Conservation (phyloP, 64 coral and sea anemone genomes). For the Montipora efflorescens region DNA sequence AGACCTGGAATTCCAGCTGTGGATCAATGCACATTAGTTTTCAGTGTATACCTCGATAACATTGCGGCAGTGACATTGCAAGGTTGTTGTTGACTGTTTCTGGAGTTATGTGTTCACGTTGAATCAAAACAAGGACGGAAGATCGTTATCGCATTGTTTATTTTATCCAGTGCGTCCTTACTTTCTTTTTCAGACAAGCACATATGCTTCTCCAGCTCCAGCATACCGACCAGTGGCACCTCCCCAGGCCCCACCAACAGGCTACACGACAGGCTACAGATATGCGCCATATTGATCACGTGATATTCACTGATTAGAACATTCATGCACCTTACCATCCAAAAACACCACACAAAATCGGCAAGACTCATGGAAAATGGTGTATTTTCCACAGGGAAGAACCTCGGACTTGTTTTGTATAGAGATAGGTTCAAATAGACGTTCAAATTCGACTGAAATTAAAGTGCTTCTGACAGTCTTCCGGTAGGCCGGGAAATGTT, state of each 20-base stretch:
- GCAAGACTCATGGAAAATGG: not conserved
- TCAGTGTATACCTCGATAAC: too few species aligned
- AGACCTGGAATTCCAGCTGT: too few species aligned
- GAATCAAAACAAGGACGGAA: not conserved
- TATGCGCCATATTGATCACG: constrained; percentile 66
- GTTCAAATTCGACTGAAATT: too few species aligned
- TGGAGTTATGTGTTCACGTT: too few species aligned
- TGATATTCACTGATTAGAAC: not conserved
- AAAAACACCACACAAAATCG: not conserved
- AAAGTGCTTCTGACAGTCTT: not conserved
- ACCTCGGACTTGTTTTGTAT: not conserved
- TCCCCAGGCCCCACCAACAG: constrained; percentile 58
- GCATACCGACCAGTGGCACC: constrained; percentile 59
- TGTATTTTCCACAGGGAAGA: not conserved
- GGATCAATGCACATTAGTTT: too few species aligned
- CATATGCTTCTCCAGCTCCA: constrained; percentile 47
- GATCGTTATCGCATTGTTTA: not conserved
- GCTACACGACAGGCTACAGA: constrained; percentile 73
- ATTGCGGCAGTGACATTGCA: too few species aligned
- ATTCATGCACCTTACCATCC: constrained; percentile 26
- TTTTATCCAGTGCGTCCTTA: not conserved
- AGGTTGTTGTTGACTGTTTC: too few species aligned
- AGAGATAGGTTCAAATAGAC: constrained; percentile 10
- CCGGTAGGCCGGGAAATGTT: not conserved
- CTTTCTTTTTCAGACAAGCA: constrained; percentile 20